Base-by-base conservation (phyloP, 2,888 invertebrate species). In the Epsilonema sp. region DNA sequence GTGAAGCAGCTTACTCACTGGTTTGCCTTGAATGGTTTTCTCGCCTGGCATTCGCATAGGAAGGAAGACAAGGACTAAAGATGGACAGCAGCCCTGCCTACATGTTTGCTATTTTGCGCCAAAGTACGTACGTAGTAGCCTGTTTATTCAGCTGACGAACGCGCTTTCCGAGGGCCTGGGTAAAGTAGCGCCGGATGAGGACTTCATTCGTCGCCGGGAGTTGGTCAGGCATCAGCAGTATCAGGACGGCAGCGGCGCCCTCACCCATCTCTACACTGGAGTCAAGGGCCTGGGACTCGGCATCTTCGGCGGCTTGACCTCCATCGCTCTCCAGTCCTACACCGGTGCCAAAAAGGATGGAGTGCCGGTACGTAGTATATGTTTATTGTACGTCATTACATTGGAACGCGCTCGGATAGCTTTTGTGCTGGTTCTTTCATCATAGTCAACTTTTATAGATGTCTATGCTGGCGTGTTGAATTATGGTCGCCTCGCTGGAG, bases 201-300 rank as follows among this genome's bases (percentile, higher is more conserved):
- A n/a, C n/a, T n/a, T n/a, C n/a, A n/a, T n/a, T n/a, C 84, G 86
- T 58, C 77, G 3, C 3, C 42, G 26, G n/a, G 42, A 42, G 26
- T 5, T 16, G 24, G n/a, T 5, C 2, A 24, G 42, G 16, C 36
- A 23, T 11, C 5, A 21, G 22, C 20, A 19, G 3, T 8, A 8
- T 2, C 22, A 44, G 3, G 16, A 37, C 19, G 44, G 44, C 25
- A 24, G 50, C 24, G 46, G 51, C 8, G 50, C 57, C 3, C 38
- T 57, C 1, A 47, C 53, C 19, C 89, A 90, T 68, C 71, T 92
- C 37, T 75, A 82, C 49, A 89, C 89, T 42, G 94, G 92, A n/a
- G 68, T 92, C 51, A 83, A 84, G 63, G 90, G 90, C 0, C 75
- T 97, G 22, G 86, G 86, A 1, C 83, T 89, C 63, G 97, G 94